Conservation (phyloP, 2,113 vertebrate species). For the Meleagris gallopavo region DNA sequence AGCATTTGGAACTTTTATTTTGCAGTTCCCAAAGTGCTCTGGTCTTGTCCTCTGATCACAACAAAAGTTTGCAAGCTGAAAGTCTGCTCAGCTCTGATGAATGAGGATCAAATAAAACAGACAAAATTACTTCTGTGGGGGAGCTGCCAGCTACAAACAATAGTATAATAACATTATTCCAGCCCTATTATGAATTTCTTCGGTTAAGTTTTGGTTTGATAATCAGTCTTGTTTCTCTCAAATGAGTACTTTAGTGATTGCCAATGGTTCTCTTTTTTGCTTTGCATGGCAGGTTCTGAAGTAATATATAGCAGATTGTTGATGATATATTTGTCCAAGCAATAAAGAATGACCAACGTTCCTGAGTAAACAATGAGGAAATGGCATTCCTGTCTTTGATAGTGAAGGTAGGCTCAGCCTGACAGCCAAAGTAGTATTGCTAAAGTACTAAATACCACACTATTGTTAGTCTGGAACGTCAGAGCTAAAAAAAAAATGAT, state of each 20-base stretch:
- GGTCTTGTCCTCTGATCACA: background rate
- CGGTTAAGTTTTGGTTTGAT: background rate
- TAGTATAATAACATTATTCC: background rate
- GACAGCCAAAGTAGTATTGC: background rate
- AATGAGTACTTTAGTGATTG: background rate
- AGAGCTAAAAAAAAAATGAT: background rate
- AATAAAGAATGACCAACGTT: background rate
- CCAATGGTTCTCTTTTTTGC: background rate
- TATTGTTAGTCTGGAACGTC: background rate
- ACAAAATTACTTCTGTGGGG: background rate
- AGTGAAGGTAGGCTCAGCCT: background rate
- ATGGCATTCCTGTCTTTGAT: background rate
- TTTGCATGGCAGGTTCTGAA: background rate
- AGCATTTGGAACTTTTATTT: background rate
- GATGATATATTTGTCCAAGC: background rate
- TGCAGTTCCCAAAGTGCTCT: background rate
- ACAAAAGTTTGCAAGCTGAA: background rate
- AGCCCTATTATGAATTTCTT: background rate
- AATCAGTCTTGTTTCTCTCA: background rate
- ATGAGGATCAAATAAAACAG: background rate
- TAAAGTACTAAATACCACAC: background rate
- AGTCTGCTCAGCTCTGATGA: background rate
- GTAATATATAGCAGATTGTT: background rate
- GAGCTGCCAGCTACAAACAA: background rate
- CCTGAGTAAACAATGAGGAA: background rate